phyloP scores from a whole-genome alignment of 2,888 invertebrate genomes.

The Junonia oenone region DNA sequence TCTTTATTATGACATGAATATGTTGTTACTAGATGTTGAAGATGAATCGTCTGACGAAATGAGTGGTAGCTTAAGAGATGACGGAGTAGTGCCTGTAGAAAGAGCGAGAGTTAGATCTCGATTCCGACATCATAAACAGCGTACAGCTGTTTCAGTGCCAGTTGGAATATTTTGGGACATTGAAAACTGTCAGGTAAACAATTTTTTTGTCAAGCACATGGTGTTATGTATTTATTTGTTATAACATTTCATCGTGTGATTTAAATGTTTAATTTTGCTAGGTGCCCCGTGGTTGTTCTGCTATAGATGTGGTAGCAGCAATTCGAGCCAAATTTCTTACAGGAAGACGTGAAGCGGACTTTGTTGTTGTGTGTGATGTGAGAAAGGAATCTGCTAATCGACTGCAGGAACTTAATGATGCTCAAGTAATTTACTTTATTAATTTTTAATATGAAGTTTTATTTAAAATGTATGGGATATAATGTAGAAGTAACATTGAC shows the following conservation, averaged over 20 bases:
- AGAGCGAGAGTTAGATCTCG: constrained; percentile 59
- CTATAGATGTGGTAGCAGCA: constrained; percentile 86
- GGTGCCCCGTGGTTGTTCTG: constrained; percentile 90
- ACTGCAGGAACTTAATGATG: constrained; percentile 90
- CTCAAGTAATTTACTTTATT: constrained; percentile 81
- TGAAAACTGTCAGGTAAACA: constrained; percentile 88
- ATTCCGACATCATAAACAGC: constrained; percentile 61
- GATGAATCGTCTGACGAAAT: constrained; percentile 67
- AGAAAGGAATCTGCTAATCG: constrained; percentile 87
- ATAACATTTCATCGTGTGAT: neutral
- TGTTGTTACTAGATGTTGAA: constrained; percentile 53
- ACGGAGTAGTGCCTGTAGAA: constrained; percentile 49
- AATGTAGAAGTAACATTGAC: neutral
- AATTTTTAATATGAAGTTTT: neutral
- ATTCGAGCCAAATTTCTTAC: constrained; percentile 87
- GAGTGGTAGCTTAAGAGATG: constrained; percentile 47
- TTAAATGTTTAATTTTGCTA: constrained; percentile 38
- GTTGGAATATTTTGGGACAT: constrained; percentile 96
- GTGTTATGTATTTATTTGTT: too few relatives aligned
- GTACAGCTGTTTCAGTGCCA: constrained; percentile 61
- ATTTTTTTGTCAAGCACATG: neutral
- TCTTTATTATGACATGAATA: neutral
- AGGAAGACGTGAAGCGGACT: constrained; percentile 90
- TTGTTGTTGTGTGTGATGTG: constrained; percentile 94
- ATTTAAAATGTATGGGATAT: neutral